Evolutionary conservation across 1,140 invertebrate species (phyloP).

Genomic region (Euwallacea fornicatus): DNA sequence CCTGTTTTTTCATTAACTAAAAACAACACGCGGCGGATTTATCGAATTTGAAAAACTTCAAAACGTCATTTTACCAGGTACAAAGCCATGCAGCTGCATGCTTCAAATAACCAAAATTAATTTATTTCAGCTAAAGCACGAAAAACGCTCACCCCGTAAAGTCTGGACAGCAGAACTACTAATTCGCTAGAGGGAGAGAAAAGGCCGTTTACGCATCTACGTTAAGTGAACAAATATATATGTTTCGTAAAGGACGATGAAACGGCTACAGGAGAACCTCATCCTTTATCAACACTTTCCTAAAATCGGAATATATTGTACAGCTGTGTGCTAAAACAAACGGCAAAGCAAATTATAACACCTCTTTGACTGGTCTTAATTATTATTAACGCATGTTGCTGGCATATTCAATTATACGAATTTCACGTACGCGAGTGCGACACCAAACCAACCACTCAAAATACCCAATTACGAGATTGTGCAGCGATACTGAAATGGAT

Average conservation of each 20-base stretch:
- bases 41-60: no score
- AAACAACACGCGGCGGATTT: no score
- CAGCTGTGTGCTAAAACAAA: neutral
- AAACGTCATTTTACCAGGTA: no score
- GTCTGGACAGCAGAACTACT: no score
- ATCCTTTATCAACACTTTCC: neutral
- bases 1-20: no score
- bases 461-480: conserved; percentile 28
- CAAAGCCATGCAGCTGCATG: no score
- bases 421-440: conserved; percentile 10
- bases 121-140: no score
- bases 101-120: no score
- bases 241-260: neutral
- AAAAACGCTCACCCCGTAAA: no score
- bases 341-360: neutral
- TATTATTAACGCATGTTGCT: conserved; percentile 2
- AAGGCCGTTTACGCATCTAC: no score
- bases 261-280: neutral
- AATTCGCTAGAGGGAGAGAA: no score
- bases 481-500: conserved; percentile 11
- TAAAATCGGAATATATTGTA: neutral
- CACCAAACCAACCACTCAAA: conserved; percentile 25
- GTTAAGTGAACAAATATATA: neutral
- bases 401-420: conserved; percentile 15
- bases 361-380: conserved; percentile 17